Conservation (phyloP, 1,140 invertebrate genomes). For the Achatina immaculata region DNA sequence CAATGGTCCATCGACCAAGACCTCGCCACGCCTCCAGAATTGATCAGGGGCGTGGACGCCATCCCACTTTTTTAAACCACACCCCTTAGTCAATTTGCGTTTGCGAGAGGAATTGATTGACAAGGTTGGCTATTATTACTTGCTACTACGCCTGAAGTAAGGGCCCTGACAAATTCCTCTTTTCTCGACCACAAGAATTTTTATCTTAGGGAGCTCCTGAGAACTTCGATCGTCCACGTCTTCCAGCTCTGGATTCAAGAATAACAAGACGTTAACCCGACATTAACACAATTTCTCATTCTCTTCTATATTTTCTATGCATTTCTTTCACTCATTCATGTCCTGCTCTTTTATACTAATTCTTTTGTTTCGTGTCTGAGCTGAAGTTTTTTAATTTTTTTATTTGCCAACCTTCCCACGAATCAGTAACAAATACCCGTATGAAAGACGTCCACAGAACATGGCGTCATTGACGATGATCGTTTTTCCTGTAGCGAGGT, state of each 20-base stretch:
- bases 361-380: neutral
- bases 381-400: neutral
- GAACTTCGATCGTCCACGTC: neutral
- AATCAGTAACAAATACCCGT: neutral
- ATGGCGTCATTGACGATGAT: neutral
- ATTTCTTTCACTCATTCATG: neutral
- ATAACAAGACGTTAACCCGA: neutral
- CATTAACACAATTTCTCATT: neutral
- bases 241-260: neutral
- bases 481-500: neutral
- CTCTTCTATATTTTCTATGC: neutral
- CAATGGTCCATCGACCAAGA: neutral
- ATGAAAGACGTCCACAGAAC: neutral
- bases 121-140: slow-evolving; percentile 9
- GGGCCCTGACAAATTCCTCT: neutral
- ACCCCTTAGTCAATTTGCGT: neutral
- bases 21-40: neutral
- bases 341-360: neutral
- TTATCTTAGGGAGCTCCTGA: neutral
- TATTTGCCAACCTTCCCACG: neutral
- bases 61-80: neutral
- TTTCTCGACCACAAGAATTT: neutral
- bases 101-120: slow-evolving; percentile 1
- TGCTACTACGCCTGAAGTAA: neutral
- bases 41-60: neutral